Conservation (phyloP, 2,113 vertebrate species). For the Phrynosoma blainvillii region DNA sequence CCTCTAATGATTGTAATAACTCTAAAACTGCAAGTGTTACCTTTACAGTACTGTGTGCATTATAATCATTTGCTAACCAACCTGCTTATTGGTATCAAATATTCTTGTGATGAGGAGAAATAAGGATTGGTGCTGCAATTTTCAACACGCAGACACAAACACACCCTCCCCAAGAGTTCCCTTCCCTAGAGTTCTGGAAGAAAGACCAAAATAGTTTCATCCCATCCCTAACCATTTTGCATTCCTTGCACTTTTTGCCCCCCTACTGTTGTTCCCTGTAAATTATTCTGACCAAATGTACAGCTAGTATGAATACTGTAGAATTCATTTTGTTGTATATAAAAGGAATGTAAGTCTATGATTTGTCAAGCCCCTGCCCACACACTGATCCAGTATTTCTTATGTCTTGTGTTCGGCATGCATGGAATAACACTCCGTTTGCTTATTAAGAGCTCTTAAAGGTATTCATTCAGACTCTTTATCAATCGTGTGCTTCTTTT, state of each 20-base stretch:
- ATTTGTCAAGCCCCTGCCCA: conserved; percentile 43
- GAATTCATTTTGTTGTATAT: conserved; percentile 76
- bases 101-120: not conserved
- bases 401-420: conserved; percentile 71
- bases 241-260: conserved; percentile 20
- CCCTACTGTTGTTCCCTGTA: conserved; percentile 1
- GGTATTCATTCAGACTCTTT: conserved; percentile 60
- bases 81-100: not conserved
- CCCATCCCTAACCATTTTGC: conserved; percentile 24
- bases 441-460: conserved; percentile 67
- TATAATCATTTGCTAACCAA: conserved; percentile 14
- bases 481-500: conserved; percentile 57
- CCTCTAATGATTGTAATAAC: not conserved
- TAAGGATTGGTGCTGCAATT: not conserved
- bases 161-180: not conserved
- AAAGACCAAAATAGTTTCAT: conserved; percentile 45
- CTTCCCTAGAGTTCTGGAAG: not conserved
- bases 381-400: conserved; percentile 46
- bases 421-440: conserved; percentile 69
- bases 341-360: conserved; percentile 71
- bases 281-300: conserved; percentile 62
- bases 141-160: not conserved
- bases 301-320: conserved; percentile 67
- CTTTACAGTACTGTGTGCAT: not conserved
- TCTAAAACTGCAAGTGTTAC: not conserved